Conservation (phyloP, 2,113 vertebrate species). For the Cygnus buccinator region DNA sequence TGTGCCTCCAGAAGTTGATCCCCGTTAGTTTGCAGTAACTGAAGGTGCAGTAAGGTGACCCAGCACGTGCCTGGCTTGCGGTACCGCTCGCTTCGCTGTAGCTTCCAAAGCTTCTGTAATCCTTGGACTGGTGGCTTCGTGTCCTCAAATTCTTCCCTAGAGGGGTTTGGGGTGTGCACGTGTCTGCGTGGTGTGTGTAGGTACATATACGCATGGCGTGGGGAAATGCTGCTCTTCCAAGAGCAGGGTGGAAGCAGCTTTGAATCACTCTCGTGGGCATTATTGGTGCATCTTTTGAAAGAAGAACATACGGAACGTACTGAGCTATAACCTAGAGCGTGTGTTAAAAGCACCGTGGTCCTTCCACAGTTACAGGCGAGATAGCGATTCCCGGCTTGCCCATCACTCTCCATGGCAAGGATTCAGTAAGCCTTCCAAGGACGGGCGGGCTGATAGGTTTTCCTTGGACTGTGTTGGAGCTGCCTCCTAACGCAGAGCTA, state of each 20-base stretch:
- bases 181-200: neutral
- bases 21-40: rapidly evolving
- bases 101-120: neutral
- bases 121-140: neutral
- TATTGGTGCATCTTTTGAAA: neutral
- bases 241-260: slow-evolving; percentile 40
- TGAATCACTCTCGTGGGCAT: slow-evolving; percentile 23
- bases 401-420: neutral
- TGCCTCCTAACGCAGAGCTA: slow-evolving; percentile 29
- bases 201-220: neutral
- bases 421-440: neutral
- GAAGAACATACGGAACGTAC: neutral
- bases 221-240: neutral
- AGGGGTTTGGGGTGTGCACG: neutral
- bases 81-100: neutral
- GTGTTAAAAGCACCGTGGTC: neutral
- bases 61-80: neutral
- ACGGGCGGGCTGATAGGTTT: neutral
- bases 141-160: neutral
- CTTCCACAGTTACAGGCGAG: neutral
- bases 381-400: neutral
- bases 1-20: neutral
- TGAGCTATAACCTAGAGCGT: neutral
- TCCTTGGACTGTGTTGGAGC: slow-evolving; percentile 20
- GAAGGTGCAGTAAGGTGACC: neutral